Conservation (phyloP, 2,888 invertebrate genomes). For the Nyleta sp. region DNA sequence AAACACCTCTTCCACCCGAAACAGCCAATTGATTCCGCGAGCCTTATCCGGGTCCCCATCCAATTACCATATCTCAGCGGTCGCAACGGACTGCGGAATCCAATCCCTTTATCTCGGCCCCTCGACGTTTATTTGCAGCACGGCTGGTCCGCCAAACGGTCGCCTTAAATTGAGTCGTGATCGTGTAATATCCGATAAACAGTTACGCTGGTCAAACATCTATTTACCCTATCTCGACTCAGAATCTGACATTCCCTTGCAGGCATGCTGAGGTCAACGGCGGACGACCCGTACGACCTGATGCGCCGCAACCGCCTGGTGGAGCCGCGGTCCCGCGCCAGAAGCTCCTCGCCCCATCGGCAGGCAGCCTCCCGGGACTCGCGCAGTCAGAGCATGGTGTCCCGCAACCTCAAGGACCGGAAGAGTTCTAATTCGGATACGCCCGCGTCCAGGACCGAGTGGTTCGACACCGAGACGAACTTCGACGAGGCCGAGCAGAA, state of each 20-base stretch:
- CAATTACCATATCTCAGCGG: conserved; percentile 23
- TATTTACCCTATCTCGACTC: conserved; percentile 18
- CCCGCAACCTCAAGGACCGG: conserved; percentile 70
- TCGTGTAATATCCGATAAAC: conserved; percentile 40
- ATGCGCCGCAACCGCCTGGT: conserved; percentile 90
- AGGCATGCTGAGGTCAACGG: conserved; percentile 78
- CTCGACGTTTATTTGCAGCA: background rate
- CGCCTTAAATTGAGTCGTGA: conserved; percentile 40
- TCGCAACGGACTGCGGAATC: background rate
- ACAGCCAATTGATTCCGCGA: conserved; percentile 31
- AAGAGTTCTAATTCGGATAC: conserved; percentile 66
- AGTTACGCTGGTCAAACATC: too few relatives aligned
- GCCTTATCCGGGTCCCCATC: conserved; percentile 10
- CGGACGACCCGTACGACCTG: conserved; percentile 89
- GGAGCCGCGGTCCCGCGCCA: conserved; percentile 84
- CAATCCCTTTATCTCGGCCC: conserved; percentile 21
- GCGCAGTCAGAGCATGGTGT: conserved; percentile 82
- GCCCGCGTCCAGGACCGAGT: conserved; percentile 74
- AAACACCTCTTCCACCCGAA: conserved; percentile 17
- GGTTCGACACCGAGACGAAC: conserved; percentile 74
- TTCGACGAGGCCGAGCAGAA: conserved; percentile 39
- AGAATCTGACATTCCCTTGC: conserved; percentile 35
- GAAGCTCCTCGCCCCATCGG: conserved; percentile 80
- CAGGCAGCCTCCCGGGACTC: conserved; percentile 73
- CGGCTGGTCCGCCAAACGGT: background rate